Conservation (phyloP, 2,888 invertebrate genomes). For the Meteorus cinctellus region DNA sequence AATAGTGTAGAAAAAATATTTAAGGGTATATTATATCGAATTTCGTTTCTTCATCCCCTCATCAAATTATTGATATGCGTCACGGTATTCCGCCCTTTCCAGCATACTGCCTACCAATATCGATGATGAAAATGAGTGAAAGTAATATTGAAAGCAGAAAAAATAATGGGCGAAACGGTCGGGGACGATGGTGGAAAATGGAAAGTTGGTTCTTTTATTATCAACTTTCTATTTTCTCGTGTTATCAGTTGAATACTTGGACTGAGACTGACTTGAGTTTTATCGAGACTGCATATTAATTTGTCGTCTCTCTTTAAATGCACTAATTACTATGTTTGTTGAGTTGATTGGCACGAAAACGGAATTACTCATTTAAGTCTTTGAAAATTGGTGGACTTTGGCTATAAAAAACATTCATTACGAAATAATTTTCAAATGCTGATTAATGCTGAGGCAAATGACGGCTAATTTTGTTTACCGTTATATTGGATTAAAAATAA, state of each 20-base stretch:
- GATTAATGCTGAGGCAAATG: too few relatives aligned
- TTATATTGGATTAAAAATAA: not conserved
- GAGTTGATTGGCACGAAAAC: too few relatives aligned
- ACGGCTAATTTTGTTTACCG: too few relatives aligned
- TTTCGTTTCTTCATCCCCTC: not conserved
- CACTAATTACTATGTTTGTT: too few relatives aligned
- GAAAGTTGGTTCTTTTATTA: slow-evolving; percentile 9
- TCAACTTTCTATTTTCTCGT: not conserved
- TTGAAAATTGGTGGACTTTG: too few relatives aligned
- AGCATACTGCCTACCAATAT: slow-evolving; percentile 29
- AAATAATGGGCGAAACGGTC: slow-evolving; percentile 16
- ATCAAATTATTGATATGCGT: not conserved
- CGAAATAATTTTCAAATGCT: too few relatives aligned
- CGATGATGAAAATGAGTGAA: slow-evolving; percentile 44
- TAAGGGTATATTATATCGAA: not conserved
- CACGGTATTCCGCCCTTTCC: slow-evolving; percentile 6
- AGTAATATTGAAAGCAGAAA: slow-evolving; percentile 16
- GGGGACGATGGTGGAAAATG: not conserved
- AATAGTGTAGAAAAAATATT: not conserved
- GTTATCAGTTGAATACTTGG: too few relatives aligned
- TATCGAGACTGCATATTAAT: too few relatives aligned
- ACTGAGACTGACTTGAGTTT: too few relatives aligned
- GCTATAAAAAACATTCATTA: too few relatives aligned
- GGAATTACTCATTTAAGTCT: too few relatives aligned
- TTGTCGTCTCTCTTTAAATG: too few relatives aligned